phyloP scores from a whole-genome alignment of 1,140 invertebrate species.

The Trichonephila clavipes region DNA sequence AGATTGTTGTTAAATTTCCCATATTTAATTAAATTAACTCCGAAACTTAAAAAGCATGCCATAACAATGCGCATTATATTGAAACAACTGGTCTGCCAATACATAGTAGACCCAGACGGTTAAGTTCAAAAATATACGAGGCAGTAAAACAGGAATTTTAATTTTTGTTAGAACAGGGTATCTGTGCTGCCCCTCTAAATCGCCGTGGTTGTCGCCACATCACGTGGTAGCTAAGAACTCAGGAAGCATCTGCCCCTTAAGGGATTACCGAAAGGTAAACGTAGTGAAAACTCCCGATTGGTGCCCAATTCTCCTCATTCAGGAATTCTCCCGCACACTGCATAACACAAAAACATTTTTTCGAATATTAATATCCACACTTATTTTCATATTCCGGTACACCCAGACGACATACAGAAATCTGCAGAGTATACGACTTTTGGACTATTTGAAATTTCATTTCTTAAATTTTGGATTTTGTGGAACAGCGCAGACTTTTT shows the following conservation, averaged over 20 bases:
- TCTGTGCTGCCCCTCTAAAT: conserved; percentile 79
- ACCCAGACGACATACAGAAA: no score
- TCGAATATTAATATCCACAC: background rate
- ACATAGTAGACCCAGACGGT: conserved; percentile 45
- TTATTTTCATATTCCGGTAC: no score
- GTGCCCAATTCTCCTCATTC: conserved; percentile 80
- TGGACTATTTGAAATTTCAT: no score
- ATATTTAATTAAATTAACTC: background rate
- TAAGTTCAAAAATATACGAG: conserved; percentile 47
- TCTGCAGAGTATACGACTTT: no score
- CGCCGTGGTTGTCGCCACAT: conserved; percentile 80
- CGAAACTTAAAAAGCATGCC: conserved; percentile 57
- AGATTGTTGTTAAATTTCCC: conserved; percentile 50
- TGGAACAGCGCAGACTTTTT: background rate
- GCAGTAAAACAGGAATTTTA: conserved; percentile 77
- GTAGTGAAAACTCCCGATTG: conserved; percentile 79
- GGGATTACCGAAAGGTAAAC: conserved; percentile 79
- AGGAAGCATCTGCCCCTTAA: conserved; percentile 74
- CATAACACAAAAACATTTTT: background rate
- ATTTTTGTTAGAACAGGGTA: conserved; percentile 78
- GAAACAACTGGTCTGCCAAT: conserved; percentile 50
- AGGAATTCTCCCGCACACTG: conserved; percentile 47
- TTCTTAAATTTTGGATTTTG: no score
- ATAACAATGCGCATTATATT: conserved; percentile 38
- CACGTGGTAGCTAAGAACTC: conserved; percentile 78